phyloP scores from a whole-genome alignment of 2,113 vertebrate species.

The Chaenogobius annularis region DNA sequence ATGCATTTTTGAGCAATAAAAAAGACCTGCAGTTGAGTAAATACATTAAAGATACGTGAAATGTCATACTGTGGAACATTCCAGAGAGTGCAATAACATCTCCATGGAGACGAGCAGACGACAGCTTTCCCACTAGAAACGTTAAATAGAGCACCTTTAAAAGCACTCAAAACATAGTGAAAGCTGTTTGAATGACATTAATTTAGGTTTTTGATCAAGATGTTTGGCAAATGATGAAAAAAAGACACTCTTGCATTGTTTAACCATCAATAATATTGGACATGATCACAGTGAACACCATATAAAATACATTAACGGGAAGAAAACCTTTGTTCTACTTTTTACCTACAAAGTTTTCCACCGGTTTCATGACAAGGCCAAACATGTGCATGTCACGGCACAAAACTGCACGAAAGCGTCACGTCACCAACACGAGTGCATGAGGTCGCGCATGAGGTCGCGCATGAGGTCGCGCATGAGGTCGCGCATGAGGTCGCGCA shows the following conservation, averaged over 20 bases:
- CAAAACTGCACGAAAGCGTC: constrained; percentile 48
- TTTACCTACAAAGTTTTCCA: constrained; percentile 40
- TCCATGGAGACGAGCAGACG: neutral
- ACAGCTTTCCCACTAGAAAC: neutral
- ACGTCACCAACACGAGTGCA: constrained; percentile 20
- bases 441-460: too few relatives aligned
- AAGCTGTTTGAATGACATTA: neutral
- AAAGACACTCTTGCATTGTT: neutral
- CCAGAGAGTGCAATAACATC: neutral
- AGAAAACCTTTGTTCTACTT: constrained; percentile 43
- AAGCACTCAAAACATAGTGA: neutral
- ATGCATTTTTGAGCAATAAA: too few relatives aligned
- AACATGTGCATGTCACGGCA: constrained; percentile 48
- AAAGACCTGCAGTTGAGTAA: too few relatives aligned
- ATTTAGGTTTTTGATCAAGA: neutral
- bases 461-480: too few relatives aligned
- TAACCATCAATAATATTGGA: constrained; percentile 5
- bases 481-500: too few relatives aligned
- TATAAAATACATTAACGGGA: constrained; percentile 53
- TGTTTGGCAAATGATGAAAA: neutral
- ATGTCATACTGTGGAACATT: too few relatives aligned
- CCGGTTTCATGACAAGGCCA: constrained; percentile 41
- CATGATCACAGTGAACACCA: constrained; percentile 74
- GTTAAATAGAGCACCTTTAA: neutral
- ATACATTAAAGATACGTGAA: too few relatives aligned